Evolutionary conservation across 2,797 vertebrate species (phyloP), one percentile per base, ranked within the genome.

Genomic region (Poeciliopsis infans): DNA sequence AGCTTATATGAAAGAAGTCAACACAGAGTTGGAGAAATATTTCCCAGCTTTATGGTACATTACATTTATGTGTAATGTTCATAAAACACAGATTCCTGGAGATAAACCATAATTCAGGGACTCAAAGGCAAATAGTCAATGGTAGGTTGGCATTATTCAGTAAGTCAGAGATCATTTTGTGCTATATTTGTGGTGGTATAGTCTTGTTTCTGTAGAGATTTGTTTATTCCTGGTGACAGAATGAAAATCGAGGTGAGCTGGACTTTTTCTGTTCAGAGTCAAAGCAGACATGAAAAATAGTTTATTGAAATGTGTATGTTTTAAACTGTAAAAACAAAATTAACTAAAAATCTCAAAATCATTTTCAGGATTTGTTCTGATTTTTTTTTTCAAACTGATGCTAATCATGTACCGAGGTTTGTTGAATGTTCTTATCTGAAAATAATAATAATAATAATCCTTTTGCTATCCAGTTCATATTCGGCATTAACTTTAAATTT

Each of bases 141-240:
- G 39, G 39, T 41, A 41, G 39, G 39, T 41, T 41, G 39, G 39
- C 39, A 41, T 41, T 41, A 41, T 41, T 41, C 36, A 79, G 57
- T 15, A 80, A 49, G 57, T 5, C 41, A 1, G 31, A 81, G 84
- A 72, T 31, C 41, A 43, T 20, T 66, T 20, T 64, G 23, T 76
- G 1, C 47, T 33, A 61, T 7, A 72, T 70, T 49, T 45, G 16
- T 33, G 57, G 41, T 16, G 18, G 7, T 16, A 31, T 49, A 31
- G 69, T 25, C 72, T 23, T 4, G 46, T 51, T 74, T 43, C 66
- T 73, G 36, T 45, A 16, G 61, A 28, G 45, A 61, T 43, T 3
- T 12, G 59, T 72, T 25, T 78, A 10, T 64, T 18, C 2, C 43
- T 53, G 66, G 45, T 7, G 39, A 41, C 39, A 41, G 7, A 7